Evolutionary conservation across 2,888 invertebrate genomes (phyloP), one percentile per base, ranked within the genome.

Genomic region (Buathra laborator): DNA sequence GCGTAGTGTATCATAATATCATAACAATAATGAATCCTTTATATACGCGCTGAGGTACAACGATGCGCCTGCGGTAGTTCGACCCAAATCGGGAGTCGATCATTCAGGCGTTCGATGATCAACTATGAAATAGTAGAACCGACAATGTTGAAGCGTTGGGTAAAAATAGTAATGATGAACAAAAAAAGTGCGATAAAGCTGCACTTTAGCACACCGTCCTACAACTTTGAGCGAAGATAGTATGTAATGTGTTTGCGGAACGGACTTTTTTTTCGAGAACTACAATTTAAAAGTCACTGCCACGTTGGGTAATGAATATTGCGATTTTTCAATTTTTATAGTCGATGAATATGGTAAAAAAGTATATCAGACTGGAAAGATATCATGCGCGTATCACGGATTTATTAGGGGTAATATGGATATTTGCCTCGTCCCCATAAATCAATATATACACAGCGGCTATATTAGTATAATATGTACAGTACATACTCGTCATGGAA

Each of bases 21-120:
- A n/a, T n/a, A 76, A 81, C 76, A 71, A 81, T 76, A 62, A 76
- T 51, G 70, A 76, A 44, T 62, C 70, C 75, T 71, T 70, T 44
- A 53, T 51, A 70, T 70, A 44, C 59, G 53, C 29, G 68, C 68
- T 4, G 32, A 76, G 46, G 37, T 46, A 48, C 19, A 51, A 56
- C 46, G 5, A 6, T 37, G 53, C 9, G 37, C 24, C 56, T 19
- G 16, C 56, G 62, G 48, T 24, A 48, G 70, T 81, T 76, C 62
- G n/a, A 64, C 9, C 32, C 6, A 70, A 62, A 70, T 76, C 76
- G 68, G 53, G 70, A n/a, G 14, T 51, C 5, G 37, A 44, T 53
- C 29, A 48, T 76, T 44, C 19, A 19, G 16, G 2, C 19, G 2
- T 19, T 10, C 56, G 56, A 10, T 19, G 56, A 24, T 19, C 16